phyloP scores from a whole-genome alignment of 2,888 invertebrate species.

The Bugulina stolonifera region DNA sequence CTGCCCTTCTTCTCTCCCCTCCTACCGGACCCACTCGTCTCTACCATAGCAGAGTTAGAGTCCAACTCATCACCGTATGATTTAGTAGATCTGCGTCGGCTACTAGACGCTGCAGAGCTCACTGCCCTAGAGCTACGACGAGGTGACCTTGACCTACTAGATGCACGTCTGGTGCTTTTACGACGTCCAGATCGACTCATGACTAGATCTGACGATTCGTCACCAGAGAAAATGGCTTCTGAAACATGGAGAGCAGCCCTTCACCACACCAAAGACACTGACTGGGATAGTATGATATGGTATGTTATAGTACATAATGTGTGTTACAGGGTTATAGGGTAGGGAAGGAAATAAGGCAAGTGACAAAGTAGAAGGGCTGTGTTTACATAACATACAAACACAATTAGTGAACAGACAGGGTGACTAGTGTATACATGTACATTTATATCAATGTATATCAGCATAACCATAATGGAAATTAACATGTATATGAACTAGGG shows the following conservation, averaged over 20 bases:
- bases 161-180: not conserved
- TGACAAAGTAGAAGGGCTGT: too few species aligned
- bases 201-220: not conserved
- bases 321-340: too few species aligned
- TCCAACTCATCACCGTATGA: not conserved
- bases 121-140: not conserved
- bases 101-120: not conserved
- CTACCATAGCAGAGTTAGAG: not conserved
- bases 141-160: constrained; percentile 17
- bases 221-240: constrained; percentile 12
- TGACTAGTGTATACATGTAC: too few species aligned
- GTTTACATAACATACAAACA: too few species aligned
- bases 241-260: not conserved
- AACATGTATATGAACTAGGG: too few species aligned
- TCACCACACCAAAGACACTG: too few species aligned
- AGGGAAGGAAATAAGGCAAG: too few species aligned
- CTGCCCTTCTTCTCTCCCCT: not conserved
- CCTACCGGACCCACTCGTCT: not conserved
- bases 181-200: constrained; percentile 7
- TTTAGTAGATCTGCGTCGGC: not conserved
- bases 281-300: too few species aligned
- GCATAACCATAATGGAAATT: too few species aligned
- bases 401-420: too few species aligned
- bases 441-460: too few species aligned
- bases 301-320: too few species aligned